Percentiles rank a stretch among this genome's conserved stretches.
These are phyloP conservation scores for Zaprionus nigranus DNA, from an alignment of 1,140 invertebrate species.

Conservation along the genomic window DNA sequence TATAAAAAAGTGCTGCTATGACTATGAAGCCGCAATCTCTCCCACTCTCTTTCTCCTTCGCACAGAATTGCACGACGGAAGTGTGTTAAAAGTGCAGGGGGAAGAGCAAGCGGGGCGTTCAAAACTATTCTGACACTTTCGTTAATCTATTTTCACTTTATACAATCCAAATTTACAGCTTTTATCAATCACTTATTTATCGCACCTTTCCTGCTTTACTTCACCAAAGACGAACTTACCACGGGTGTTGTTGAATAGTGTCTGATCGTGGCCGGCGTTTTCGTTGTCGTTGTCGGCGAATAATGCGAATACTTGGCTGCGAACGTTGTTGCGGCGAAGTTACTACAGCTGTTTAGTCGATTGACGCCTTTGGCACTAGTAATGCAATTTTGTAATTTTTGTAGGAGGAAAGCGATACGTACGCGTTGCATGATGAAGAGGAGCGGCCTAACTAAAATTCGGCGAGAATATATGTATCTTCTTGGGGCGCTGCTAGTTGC, in stretches of 20 bases:
- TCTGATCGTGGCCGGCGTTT: slow-evolving; percentile 27
- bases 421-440: slow-evolving; percentile 22
- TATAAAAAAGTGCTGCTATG: background rate
- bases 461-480: slow-evolving; percentile 23
- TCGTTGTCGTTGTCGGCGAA: slow-evolving; percentile 18
- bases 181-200: background rate
- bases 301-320: slow-evolving; percentile 20
- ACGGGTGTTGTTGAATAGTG: slow-evolving; percentile 19
- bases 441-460: background rate
- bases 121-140: background rate
- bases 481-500: slow-evolving; percentile 26
- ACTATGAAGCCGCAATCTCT: background rate
- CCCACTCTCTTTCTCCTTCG: background rate
- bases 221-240: slow-evolving; percentile 27
- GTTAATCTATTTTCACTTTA: background rate
- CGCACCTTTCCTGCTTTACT: background rate
- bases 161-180: background rate
- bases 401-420: background rate
- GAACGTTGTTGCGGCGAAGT: slow-evolving; percentile 13
- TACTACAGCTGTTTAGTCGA: slow-evolving; percentile 24
- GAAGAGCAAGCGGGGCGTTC: background rate
- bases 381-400: background rate
- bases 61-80: background rate
- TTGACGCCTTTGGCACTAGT: background rate
- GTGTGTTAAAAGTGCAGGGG: background rate